Evolutionary conservation across 2,113 vertebrate species (phyloP).

Genomic region (Cyanoramphus novaezelandiae): DNA sequence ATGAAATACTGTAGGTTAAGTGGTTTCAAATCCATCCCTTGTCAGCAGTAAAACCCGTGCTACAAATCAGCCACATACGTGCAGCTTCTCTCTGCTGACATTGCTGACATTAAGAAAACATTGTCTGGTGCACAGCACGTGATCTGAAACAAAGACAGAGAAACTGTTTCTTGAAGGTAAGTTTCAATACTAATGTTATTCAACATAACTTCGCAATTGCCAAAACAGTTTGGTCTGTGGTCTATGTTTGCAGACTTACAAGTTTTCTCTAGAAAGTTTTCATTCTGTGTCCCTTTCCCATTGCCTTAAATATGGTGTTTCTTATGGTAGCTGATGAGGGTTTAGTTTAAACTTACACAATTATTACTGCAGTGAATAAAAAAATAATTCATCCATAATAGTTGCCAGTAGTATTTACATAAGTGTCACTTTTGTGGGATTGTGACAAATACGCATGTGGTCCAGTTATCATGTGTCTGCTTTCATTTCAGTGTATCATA

Average conservation of each 20-base stretch:
- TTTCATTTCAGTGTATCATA: not conserved
- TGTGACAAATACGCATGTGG: not conserved
- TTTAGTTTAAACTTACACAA: not conserved
- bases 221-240: not conserved
- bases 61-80: not conserved
- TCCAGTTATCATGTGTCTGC: not conserved
- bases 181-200: not conserved
- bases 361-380: not conserved
- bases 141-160: not conserved
- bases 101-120: not conserved
- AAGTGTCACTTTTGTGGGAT: not conserved
- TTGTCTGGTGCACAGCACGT: not conserved
- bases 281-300: not conserved
- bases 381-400: not conserved
- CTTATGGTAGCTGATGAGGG: not conserved
- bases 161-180: not conserved
- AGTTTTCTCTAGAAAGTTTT: not conserved
- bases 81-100: not conserved
- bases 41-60: not conserved
- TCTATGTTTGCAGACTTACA: not conserved
- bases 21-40: not conserved
- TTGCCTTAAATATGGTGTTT: not conserved
- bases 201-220: not conserved
- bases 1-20: not conserved
- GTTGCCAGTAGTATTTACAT: not conserved